Evolutionary conservation across 2,113 vertebrate species (phyloP).

Genomic region (Nerophis ophidion): DNA sequence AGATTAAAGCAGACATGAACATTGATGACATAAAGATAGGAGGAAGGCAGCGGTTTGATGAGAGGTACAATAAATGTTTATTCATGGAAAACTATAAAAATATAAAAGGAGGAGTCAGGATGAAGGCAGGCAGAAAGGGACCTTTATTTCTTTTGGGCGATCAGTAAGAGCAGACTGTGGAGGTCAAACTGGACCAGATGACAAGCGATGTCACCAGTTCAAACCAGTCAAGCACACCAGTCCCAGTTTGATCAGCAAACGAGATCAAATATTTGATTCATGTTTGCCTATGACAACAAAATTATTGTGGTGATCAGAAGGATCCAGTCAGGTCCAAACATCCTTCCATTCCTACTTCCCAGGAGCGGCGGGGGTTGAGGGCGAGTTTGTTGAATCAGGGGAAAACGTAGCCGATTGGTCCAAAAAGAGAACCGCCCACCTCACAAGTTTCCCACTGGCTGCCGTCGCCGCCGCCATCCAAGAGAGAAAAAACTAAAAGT

Average conservation of each 20-base stretch:
- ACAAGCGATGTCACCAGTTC: slow-evolving; percentile 4
- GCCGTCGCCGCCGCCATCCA: slow-evolving; percentile 31
- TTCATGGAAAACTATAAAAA: neutral
- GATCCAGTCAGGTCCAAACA: slow-evolving; percentile 31
- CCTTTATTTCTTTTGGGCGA: slow-evolving; percentile 58
- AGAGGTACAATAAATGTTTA: no score
- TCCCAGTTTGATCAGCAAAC: neutral
- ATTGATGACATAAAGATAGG: neutral
- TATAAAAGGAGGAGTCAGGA: slow-evolving; percentile 6
- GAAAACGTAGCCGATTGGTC: slow-evolving; percentile 50
- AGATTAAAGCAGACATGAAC: neutral
- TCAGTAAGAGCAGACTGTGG: slow-evolving; percentile 46
- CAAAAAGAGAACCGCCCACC: slow-evolving; percentile 45
- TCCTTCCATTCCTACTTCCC: slow-evolving; percentile 15
- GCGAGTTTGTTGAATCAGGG: slow-evolving; percentile 24
- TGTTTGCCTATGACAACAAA: slow-evolving; percentile 1
- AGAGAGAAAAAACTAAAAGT: slow-evolving; percentile 17
- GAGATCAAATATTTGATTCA: neutral
- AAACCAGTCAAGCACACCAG: slow-evolving; percentile 1
- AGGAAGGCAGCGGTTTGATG: neutral
- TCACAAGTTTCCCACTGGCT: slow-evolving; percentile 36
- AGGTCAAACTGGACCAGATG: slow-evolving; percentile 30
- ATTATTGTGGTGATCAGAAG: slow-evolving; percentile 10
- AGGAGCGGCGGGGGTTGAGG: slow-evolving; percentile 7
- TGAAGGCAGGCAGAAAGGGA: slow-evolving; percentile 69